These are phyloP conservation scores for Ciconia maguari DNA, from an alignment of 2,113 vertebrate species.

Conservation along the genomic window DNA sequence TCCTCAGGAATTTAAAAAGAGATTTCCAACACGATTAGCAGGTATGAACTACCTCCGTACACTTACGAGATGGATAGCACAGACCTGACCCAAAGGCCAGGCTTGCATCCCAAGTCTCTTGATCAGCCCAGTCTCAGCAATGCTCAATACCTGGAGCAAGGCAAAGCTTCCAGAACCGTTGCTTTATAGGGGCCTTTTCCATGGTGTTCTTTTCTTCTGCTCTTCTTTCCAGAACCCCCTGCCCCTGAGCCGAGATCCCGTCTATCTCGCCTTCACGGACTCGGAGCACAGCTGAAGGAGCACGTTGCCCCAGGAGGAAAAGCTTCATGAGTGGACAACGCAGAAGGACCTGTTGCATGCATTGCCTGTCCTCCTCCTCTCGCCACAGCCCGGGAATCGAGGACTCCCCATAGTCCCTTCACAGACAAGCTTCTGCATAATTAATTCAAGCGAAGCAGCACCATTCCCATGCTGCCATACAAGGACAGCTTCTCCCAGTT, in stretches of 20 bases:
- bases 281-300: background rate
- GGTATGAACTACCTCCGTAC: too few relatives aligned
- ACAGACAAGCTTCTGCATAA: background rate
- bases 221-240: background rate
- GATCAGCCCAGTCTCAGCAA: background rate
- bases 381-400: background rate
- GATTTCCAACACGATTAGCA: accelerated
- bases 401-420: background rate
- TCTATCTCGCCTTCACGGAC: background rate
- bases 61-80: background rate
- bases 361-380: background rate
- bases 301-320: background rate
- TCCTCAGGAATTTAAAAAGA: background rate
- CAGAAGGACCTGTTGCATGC: background rate
- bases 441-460: background rate
- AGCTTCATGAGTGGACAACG: accelerated
- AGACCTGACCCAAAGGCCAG: background rate
- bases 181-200: background rate
- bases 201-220: background rate
- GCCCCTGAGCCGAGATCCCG: background rate
- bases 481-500: background rate
- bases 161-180: background rate
- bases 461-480: background rate
- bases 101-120: accelerated
- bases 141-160: background rate